Conservation (phyloP, 92 coral and sea anemone species). For the Paramuricea clavata region DNA sequence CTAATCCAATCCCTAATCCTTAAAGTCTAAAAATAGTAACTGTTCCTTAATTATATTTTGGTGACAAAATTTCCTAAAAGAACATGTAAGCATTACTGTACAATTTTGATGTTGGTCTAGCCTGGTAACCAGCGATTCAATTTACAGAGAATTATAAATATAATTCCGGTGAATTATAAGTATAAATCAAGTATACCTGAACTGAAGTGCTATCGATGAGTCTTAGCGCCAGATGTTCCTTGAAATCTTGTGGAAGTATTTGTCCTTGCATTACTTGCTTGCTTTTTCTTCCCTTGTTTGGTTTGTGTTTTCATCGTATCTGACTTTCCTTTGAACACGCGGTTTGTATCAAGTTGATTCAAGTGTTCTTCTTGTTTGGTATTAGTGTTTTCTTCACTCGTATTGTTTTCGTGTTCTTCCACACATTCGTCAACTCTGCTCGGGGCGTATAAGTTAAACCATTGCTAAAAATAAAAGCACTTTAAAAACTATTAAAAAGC, state of each 20-base stretch:
- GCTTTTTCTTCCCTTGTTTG: constrained; percentile 78
- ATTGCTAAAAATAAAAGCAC: constrained; percentile 91
- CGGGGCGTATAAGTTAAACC: constrained; percentile 98
- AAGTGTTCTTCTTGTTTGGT: constrained; percentile 16
- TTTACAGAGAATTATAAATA: too few relatives aligned
- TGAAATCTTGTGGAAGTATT: not conserved
- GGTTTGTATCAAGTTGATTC: constrained; percentile 83
- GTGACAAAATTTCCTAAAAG: too few relatives aligned
- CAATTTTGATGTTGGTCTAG: too few relatives aligned
- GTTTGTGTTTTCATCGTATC: constrained; percentile 77
- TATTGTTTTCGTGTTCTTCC: constrained; percentile 67
- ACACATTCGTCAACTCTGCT: constrained; percentile 69
- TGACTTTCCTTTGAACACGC: constrained; percentile 87
- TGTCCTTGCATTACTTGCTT: constrained; percentile 21
- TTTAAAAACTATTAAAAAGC: too few relatives aligned
- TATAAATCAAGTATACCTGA: too few relatives aligned
- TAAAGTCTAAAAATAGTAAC: too few relatives aligned
- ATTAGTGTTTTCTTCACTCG: constrained; percentile 41
- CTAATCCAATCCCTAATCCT: too few relatives aligned
- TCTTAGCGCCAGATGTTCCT: constrained; percentile 2
- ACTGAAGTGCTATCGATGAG: not conserved
- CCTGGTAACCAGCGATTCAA: too few relatives aligned
- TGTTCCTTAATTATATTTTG: too few relatives aligned
- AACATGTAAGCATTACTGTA: too few relatives aligned
- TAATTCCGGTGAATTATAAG: too few relatives aligned